A percentile compares a stretch with the other conserved stretches of the same genome.
Conservation (phyloP, 2,113 vertebrate species). For the Ia io region DNA sequence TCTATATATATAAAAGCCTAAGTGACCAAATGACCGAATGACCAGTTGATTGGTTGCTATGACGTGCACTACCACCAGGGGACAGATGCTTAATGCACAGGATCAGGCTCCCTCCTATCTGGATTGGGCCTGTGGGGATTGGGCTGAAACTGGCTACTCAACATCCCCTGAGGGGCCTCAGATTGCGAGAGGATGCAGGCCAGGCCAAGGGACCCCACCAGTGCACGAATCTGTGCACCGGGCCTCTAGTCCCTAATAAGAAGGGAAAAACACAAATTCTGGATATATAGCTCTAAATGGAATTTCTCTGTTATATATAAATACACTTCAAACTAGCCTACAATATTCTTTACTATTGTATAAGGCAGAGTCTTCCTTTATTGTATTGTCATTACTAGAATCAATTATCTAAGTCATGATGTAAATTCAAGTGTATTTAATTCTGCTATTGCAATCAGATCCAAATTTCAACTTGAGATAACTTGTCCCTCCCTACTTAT, state of each 20-base stretch:
- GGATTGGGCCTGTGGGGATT: no score
- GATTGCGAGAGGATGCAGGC: no score
- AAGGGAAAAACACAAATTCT: background rate
- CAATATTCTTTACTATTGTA: background rate
- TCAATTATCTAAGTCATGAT: background rate
- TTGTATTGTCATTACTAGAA: background rate
- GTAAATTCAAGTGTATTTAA: background rate
- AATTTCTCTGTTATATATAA: background rate
- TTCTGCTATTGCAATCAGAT: background rate
- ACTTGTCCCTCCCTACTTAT: background rate
- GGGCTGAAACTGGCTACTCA: no score
- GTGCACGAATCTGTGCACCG: no score
- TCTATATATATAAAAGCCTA: background rate
- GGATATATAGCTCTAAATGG: background rate
- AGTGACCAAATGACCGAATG: no score
- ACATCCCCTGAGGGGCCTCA: no score
- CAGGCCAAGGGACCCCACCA: no score
- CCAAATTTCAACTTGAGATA: background rate
- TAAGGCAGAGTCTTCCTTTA: background rate
- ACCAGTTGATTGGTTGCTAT: fast-evolving
- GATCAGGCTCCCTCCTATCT: no score
- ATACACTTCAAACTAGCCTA: background rate
- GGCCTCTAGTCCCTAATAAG: background rate
- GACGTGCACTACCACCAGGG: no score
- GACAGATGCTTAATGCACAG: no score